A percentile compares a stretch with the other conserved stretches of the same genome.
Conservation (phyloP, 2,113 vertebrate species). For the Sphyrna mokarran region DNA sequence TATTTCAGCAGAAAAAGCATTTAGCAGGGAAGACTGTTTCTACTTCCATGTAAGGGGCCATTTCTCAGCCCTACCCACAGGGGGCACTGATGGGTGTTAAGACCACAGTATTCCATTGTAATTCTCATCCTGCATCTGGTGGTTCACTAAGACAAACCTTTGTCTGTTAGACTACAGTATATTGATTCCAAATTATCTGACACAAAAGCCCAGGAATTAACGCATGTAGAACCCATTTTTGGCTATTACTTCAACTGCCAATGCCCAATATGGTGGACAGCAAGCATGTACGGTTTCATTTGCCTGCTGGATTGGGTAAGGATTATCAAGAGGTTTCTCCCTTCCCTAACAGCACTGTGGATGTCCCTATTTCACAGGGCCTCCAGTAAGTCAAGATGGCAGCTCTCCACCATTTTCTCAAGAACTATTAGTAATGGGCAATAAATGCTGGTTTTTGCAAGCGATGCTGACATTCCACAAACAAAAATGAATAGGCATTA, state of each 20-base stretch:
- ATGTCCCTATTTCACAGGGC: background rate
- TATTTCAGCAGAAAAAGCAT: background rate
- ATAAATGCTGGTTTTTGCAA: background rate
- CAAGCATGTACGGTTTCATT: background rate
- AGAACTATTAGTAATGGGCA: background rate
- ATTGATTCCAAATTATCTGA: background rate
- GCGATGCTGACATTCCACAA: background rate
- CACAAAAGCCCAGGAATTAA: background rate
- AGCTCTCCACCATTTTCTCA: background rate
- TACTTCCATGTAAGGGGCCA: background rate
- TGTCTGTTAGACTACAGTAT: background rate
- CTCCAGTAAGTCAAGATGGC: background rate
- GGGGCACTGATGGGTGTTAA: background rate
- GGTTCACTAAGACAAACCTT: no score
- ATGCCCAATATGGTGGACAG: background rate
- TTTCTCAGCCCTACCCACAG: background rate
- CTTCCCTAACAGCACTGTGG: background rate
- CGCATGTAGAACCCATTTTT: background rate
- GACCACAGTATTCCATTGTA: background rate
- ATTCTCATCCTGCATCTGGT: no score
- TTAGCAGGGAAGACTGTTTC: background rate
- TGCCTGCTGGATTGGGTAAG: background rate
- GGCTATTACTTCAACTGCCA: background rate
- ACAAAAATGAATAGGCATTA: background rate
- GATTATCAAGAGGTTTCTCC: background rate